Evolutionary conservation across 2,888 invertebrate genomes (phyloP).

Genomic region (Drosophila nigricruria): DNA sequence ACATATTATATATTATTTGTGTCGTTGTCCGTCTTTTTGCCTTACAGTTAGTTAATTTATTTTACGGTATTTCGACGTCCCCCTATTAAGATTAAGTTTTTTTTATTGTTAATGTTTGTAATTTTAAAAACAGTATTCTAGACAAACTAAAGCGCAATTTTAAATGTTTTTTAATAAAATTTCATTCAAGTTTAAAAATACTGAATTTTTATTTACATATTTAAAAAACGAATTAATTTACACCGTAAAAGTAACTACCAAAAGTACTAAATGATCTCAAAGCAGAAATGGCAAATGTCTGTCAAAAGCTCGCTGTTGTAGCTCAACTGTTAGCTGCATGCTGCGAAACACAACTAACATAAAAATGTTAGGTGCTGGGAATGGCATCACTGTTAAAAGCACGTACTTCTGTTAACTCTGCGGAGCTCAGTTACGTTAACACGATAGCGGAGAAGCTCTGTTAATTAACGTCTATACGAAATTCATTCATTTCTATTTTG

Average conservation of each 20-base stretch:
- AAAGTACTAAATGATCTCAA: conserved; percentile 3
- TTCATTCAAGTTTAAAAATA: conserved; percentile 24
- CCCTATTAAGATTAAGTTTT: conserved; percentile 50
- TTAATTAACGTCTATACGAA: not conserved
- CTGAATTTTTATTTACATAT: not conserved
- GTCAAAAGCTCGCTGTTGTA: conserved; percentile 29
- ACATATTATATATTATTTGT: conserved; percentile 27
- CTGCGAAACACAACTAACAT: not conserved
- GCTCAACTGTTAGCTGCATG: conserved; percentile 10
- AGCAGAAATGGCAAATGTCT: conserved; percentile 6
- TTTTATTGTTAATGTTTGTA: conserved; percentile 57
- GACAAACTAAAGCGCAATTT: conserved; percentile 58
- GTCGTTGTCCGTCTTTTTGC: conserved; percentile 24
- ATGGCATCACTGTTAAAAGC: not conserved
- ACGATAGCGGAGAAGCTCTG: not conserved
- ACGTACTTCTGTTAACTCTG: conserved; percentile 8
- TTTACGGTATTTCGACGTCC: conserved; percentile 53
- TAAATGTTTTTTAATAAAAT: conserved; percentile 30
- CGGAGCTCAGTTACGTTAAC: not conserved
- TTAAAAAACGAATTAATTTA: not conserved
- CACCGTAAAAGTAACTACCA: not conserved
- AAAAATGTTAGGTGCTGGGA: not conserved
- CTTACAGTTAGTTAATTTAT: conserved; percentile 62
- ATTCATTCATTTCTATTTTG: not conserved
- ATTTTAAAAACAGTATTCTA: conserved; percentile 72